Evolutionary conservation across 2,888 invertebrate species (phyloP).

Genomic region (Synanthedon tipuliformis): DNA sequence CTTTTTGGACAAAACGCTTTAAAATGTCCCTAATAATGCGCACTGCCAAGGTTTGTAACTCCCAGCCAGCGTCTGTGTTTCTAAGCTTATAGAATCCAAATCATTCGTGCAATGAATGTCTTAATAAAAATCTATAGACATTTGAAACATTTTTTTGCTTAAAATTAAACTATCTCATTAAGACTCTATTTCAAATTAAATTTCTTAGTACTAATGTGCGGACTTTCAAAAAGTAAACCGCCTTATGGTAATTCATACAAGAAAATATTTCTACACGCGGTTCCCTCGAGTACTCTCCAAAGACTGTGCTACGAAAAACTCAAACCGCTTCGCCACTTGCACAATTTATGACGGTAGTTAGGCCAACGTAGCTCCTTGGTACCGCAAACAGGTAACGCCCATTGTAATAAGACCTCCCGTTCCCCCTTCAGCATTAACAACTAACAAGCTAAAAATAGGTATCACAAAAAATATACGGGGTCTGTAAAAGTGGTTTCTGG

Average conservation of each 20-base stretch:
- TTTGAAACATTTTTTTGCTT: too few relatives aligned
- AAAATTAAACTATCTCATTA: too few relatives aligned
- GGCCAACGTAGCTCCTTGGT: conserved; percentile 31
- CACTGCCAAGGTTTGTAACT: too few relatives aligned
- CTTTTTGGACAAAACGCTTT: too few relatives aligned
- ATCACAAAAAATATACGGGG: conserved; percentile 1
- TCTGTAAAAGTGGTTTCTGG: conserved; percentile 4
- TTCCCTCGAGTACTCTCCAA: conserved; percentile 41
- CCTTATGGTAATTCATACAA: conserved; percentile 39
- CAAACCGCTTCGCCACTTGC: conserved; percentile 35
- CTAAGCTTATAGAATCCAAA: too few relatives aligned
- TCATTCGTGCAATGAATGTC: too few relatives aligned
- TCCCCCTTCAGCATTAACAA: conserved; percentile 5
- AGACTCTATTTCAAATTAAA: too few relatives aligned
- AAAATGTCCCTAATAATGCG: too few relatives aligned
- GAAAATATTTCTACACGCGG: conserved; percentile 31
- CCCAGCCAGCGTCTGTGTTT: too few relatives aligned
- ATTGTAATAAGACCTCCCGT: conserved; percentile 14
- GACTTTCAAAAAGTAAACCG: conserved; percentile 4
- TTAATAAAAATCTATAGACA: too few relatives aligned
- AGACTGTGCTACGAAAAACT: conserved; percentile 42
- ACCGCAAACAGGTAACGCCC: conserved; percentile 31
- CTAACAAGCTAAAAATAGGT: background rate
- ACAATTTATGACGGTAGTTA: conserved; percentile 52
- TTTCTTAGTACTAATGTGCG: too few relatives aligned